Conservation (phyloP, 2,113 vertebrate species). For the Etia nguti region DNA sequence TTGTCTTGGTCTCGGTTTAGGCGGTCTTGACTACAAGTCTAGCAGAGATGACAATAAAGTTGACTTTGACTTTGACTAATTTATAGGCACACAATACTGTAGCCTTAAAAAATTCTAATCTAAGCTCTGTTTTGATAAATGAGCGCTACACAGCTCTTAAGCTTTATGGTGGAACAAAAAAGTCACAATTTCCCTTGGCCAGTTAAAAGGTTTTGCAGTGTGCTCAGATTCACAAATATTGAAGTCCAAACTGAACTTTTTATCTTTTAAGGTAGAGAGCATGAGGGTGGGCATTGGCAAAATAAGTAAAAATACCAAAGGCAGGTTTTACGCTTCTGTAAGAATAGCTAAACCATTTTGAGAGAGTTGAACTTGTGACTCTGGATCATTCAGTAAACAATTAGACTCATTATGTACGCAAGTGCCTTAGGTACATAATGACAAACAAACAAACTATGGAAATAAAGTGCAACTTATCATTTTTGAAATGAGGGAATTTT, state of each 20-base stretch:
- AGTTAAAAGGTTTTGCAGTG: background rate
- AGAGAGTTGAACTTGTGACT: background rate
- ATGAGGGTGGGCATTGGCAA: background rate
- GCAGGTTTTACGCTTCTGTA: too few species aligned
- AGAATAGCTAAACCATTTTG: too few species aligned
- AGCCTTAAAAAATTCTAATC: too few species aligned
- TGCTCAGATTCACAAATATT: background rate
- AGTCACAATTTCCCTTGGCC: background rate
- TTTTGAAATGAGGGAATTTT: background rate
- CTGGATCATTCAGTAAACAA: background rate
- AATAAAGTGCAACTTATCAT: rapidly evolving
- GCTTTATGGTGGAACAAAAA: background rate
- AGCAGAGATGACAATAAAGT: too few species aligned
- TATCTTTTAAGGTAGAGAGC: background rate
- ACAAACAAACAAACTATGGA: background rate
- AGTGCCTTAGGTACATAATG: background rate
- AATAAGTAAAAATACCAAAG: background rate
- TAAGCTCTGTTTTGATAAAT: too few species aligned
- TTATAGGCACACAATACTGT: too few species aligned
- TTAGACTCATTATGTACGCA: rapidly evolving
- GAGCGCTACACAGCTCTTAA: background rate
- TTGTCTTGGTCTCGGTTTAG: too few species aligned
- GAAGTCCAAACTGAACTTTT: background rate
- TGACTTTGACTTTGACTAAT: too few species aligned
- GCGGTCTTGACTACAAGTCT: too few species aligned